Evolutionary conservation across 2,113 vertebrate genomes (phyloP), one percentile per base, ranked within the genome.

Genomic region (Chaetodon auriga): DNA sequence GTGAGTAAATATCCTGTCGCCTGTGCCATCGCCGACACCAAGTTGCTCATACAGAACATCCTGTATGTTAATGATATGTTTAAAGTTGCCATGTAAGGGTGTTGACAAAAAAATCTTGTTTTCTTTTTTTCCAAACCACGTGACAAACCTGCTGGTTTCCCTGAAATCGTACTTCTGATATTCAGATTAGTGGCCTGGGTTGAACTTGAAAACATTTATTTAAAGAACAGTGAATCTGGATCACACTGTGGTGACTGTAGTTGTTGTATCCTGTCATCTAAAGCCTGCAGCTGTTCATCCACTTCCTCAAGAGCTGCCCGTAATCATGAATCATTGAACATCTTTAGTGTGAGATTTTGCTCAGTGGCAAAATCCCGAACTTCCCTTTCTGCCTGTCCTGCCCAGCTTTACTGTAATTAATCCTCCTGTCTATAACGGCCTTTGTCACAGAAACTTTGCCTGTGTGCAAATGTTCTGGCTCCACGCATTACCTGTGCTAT

Each of bases 381-480:
- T 78, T 79, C 74, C 19, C 45, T 73, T 63, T 54, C 41, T 79
- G 43, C 46, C 41, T 46, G 51, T 78, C 38, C 51, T 46, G 25
- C 10, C 30, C 9, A 62, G 51, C 23, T 48, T 63, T 43, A 76
- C 35, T 71, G 23, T 14, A 63, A 72, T 25, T 78, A 78, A 88
- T 84, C 79, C 53, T 87, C 53, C 84, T 89, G 84, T 78, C 63
- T 75, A 3, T 78, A 81, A 68, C 41, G 75, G n/a, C 25, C 71
- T 68, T 65, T 57, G 55, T 46, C 38, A 68, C 11, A 60, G 30
- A 68, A 63, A 55, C 41, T 73, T 68, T 83, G 23, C 70, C 63
- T 43, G 70, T 81, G 48, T 11, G 7, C 62, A 77, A 45, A 54
- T 54, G 18, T 60, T 74, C 21, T 53, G 46, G 15, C 53, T 55